phyloP scores from a whole-genome alignment of 2,797 vertebrate genomes.

The Myoxocephalus aenaeus region DNA sequence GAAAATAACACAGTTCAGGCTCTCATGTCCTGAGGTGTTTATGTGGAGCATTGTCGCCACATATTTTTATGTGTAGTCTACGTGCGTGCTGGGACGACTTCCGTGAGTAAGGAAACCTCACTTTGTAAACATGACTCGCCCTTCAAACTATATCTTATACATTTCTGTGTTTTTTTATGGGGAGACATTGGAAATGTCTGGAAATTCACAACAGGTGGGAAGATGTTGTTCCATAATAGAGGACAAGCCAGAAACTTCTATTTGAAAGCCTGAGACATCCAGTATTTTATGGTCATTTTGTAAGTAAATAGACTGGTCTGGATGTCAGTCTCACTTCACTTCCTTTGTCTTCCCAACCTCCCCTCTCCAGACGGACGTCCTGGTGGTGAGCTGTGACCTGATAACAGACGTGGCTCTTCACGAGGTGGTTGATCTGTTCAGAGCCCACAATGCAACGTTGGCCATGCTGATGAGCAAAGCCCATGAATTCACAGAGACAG shows the following conservation, averaged over 20 bases:
- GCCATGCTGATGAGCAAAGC: constrained; percentile 96
- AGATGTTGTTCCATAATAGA: constrained; percentile 14
- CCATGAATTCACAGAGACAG: constrained; percentile 89
- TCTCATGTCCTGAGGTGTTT: constrained; percentile 43
- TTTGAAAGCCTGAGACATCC: background rate
- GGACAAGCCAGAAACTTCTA: background rate
- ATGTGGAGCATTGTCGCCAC: constrained; percentile 41
- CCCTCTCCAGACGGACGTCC: constrained; percentile 89
- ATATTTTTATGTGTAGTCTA: constrained; percentile 43
- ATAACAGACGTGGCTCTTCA: constrained; percentile 96
- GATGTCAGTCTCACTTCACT: background rate
- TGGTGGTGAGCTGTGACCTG: constrained; percentile 96
- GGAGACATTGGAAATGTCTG: constrained; percentile 3
- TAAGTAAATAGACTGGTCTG: background rate
- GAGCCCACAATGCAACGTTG: constrained; percentile 94
- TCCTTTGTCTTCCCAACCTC: constrained; percentile 10
- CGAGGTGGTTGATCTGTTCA: constrained; percentile 96
- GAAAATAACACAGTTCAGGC: constrained; percentile 43
- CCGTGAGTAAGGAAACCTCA: constrained; percentile 26
- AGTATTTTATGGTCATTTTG: background rate
- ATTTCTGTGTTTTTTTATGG: constrained; percentile 15
- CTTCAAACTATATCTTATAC: constrained; percentile 24
- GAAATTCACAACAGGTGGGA: constrained; percentile 28
- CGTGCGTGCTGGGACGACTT: constrained; percentile 21
- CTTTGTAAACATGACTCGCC: constrained; percentile 32